Conservation (phyloP, 2,113 vertebrate genomes). For the Pundamilia nyererei region DNA sequence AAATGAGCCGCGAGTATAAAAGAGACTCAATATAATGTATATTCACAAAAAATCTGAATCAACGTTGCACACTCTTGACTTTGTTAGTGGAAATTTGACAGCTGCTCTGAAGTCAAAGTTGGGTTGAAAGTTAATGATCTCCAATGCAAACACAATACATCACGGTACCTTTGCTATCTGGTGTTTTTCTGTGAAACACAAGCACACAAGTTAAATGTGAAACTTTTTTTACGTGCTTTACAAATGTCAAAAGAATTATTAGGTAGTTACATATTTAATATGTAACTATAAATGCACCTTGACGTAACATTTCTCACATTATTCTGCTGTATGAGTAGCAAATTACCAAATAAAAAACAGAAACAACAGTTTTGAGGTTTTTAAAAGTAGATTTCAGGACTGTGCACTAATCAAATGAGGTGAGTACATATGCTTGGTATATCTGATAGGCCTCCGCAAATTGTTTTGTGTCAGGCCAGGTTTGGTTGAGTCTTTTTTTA, state of each 20-base stretch:
- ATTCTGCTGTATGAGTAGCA: not conserved
- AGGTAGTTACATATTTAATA: not conserved
- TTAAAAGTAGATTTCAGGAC: not conserved
- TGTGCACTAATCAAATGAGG: not conserved
- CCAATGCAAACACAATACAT: not conserved
- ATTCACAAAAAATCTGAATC: not conserved
- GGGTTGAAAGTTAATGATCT: not conserved
- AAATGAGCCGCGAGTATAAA: accelerated
- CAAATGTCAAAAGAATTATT: not conserved
- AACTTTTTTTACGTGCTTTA: not conserved
- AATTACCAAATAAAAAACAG: not conserved
- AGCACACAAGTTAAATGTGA: not conserved
- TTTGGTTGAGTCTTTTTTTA: not conserved
- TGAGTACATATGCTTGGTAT: not conserved
- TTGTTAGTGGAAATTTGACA: not conserved
- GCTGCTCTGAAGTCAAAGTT: accelerated
- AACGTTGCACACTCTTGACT: not conserved
- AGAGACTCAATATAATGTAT: not conserved
- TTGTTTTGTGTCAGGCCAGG: not conserved
- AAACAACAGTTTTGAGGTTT: not conserved
- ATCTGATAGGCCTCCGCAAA: not conserved
- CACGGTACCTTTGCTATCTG: not conserved
- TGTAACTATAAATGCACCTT: not conserved
- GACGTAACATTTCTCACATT: not conserved
- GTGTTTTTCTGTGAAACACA: not conserved